phyloP scores from a whole-genome alignment of 2,113 vertebrate genomes.

The Zosterops borbonicus region DNA sequence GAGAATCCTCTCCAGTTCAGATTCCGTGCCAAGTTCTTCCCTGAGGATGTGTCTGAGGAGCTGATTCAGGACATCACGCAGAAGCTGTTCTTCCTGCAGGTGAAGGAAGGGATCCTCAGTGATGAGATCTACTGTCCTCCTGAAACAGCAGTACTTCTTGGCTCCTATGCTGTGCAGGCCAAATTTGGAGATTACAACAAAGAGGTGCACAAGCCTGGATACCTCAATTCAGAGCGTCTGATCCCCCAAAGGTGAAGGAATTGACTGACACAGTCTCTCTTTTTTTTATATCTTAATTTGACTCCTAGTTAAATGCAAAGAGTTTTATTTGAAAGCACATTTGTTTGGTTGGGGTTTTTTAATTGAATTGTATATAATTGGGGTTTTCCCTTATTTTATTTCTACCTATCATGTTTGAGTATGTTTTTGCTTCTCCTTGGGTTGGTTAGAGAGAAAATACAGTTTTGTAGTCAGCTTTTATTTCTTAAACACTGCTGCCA shows the following conservation, averaged over 20 bases:
- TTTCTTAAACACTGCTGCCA: not conserved
- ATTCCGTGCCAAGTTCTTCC: slow-evolving; percentile 94
- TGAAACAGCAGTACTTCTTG: slow-evolving; percentile 93
- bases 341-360: not conserved
- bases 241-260: slow-evolving; percentile 87
- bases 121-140: slow-evolving; percentile 96
- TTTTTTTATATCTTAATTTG: not conserved
- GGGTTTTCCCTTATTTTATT: not conserved
- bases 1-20: slow-evolving; percentile 93
- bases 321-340: not conserved
- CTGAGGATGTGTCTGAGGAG: slow-evolving; percentile 92
- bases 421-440: not conserved
- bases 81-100: slow-evolving; percentile 96
- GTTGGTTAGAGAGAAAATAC: not conserved
- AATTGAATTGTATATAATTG: not conserved
- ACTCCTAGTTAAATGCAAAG: not conserved
- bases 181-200: slow-evolving; percentile 93
- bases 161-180: slow-evolving; percentile 94
- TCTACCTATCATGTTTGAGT: not conserved
- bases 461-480: not conserved
- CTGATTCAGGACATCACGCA: slow-evolving; percentile 96
- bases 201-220: slow-evolving; percentile 85
- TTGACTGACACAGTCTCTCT: not conserved
- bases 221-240: slow-evolving; percentile 87
- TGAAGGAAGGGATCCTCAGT: slow-evolving; percentile 90